phyloP scores from a whole-genome alignment of 2,888 invertebrate genomes.

The Macrosiphum euphorbiae region DNA sequence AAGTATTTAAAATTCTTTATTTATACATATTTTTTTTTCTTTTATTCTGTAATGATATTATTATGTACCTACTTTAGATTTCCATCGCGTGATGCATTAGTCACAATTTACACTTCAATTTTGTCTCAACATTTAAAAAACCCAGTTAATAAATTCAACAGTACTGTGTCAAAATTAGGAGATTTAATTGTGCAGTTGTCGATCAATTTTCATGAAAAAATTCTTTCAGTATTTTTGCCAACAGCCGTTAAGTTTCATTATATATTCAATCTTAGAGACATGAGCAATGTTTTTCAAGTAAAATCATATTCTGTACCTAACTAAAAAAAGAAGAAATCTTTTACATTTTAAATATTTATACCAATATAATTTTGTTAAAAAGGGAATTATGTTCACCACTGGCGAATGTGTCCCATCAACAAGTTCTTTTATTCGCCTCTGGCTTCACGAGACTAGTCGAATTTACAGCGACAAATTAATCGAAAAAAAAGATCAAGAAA shows the following conservation, averaged over 20 bases:
- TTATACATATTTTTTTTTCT: neutral
- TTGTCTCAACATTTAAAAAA: conserved; percentile 81
- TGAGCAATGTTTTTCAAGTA: conserved; percentile 95
- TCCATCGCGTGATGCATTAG: conserved; percentile 84
- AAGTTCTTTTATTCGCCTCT: conserved; percentile 83
- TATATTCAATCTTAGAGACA: conserved; percentile 90
- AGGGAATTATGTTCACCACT: conserved; percentile 89
- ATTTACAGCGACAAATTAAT: conserved; percentile 94
- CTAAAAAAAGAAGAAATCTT: neutral
- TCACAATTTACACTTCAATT: conserved; percentile 87
- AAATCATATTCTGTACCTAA: conserved; percentile 54
- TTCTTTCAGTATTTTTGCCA: conserved; percentile 84
- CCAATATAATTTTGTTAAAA: conserved; percentile 45
- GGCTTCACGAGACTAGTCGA: conserved; percentile 90
- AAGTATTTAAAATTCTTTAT: conserved; percentile 66
- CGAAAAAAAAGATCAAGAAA: conserved; percentile 82
- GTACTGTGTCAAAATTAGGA: conserved; percentile 75
- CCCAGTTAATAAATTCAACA: conserved; percentile 78
- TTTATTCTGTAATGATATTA: neutral
- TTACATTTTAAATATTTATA: neutral
- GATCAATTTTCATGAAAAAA: conserved; percentile 81
- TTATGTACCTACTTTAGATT: conserved; percentile 76
- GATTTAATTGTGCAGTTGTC: conserved; percentile 80
- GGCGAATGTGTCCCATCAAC: conserved; percentile 81
- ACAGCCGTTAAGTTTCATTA: conserved; percentile 97